phyloP scores from a whole-genome alignment of 37 sponge, comb jelly and placozoan species.

The Ianthella basta region DNA sequence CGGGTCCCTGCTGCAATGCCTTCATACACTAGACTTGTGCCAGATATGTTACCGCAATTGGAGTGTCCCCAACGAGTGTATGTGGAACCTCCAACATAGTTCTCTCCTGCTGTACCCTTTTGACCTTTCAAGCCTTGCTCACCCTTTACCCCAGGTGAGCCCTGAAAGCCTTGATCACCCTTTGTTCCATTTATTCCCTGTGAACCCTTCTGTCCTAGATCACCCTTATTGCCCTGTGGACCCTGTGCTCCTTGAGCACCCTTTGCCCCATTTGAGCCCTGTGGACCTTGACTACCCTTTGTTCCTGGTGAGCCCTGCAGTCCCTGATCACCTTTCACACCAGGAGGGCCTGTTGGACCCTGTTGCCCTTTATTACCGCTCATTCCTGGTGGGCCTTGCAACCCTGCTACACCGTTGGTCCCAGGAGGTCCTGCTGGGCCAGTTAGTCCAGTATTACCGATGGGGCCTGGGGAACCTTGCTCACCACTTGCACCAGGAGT shows the following conservation, averaged over 20 bases:
- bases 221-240: not conserved
- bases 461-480: not conserved
- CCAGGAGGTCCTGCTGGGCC: no score
- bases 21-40: not conserved
- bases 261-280: conserved; percentile 1
- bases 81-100: not conserved
- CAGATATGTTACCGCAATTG: not conserved
- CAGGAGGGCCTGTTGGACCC: not conserved
- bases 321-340: not conserved
- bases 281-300: not conserved
- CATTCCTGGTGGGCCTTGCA: not conserved
- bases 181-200: not conserved
- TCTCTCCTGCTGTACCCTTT: conserved; percentile 2
- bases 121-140: not conserved
- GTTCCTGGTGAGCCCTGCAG: not conserved
- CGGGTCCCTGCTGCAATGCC: not conserved
- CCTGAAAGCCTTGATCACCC: not conserved
- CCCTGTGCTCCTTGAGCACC: not conserved
- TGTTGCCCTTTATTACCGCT: no score
- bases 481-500: conserved; percentile 2
- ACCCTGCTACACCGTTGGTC: not conserved
- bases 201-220: conserved; percentile 9
- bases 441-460: no score
- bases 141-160: not conserved
- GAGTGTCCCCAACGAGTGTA: not conserved